These are phyloP conservation scores for Dromius quadrimaculatus DNA, from an alignment of 2,888 invertebrate genomes.

Conservation along the genomic window DNA sequence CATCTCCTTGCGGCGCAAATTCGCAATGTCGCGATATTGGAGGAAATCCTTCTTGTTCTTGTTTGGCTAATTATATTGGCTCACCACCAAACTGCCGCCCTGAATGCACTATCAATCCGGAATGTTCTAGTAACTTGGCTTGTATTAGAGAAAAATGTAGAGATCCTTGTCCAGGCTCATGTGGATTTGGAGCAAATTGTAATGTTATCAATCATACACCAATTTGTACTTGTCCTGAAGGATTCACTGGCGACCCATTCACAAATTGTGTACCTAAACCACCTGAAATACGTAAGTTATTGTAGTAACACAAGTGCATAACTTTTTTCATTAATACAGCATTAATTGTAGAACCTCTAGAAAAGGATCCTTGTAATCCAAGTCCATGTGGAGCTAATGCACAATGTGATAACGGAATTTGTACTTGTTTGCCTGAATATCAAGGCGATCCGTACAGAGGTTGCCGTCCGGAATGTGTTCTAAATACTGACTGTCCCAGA, in stretches of 20 bases:
- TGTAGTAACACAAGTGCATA: not conserved
- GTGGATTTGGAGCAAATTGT: conserved; percentile 81
- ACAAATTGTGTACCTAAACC: conserved; percentile 65
- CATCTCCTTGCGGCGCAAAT: conserved; percentile 70
- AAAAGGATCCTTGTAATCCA: conserved; percentile 72
- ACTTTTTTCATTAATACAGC: not conserved
- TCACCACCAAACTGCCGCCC: conserved; percentile 76
- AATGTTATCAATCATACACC: conserved; percentile 82
- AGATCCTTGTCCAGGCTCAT: conserved; percentile 83
- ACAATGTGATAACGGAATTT: conserved; percentile 78
- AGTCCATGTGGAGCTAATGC: conserved; percentile 84
- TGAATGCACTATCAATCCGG: conserved; percentile 79
- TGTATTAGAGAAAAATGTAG: conserved; percentile 83
- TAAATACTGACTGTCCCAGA: conserved; percentile 82
- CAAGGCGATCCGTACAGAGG: conserved; percentile 83
- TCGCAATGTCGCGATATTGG: conserved; percentile 71
- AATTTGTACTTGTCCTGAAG: conserved; percentile 75
- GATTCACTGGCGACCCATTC: conserved; percentile 75
- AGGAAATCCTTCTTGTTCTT: conserved; percentile 75
- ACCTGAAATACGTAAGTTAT: conserved; percentile 45
- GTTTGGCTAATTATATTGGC: conserved; percentile 74
- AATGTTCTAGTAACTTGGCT: conserved; percentile 79
- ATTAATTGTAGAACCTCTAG: conserved; percentile 57
- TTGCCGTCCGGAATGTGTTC: conserved; percentile 85
- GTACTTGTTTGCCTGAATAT: conserved; percentile 81